These are phyloP conservation scores for Phocoena sinus DNA, from an alignment of 2,113 vertebrate genomes.

Conservation along the genomic window DNA sequence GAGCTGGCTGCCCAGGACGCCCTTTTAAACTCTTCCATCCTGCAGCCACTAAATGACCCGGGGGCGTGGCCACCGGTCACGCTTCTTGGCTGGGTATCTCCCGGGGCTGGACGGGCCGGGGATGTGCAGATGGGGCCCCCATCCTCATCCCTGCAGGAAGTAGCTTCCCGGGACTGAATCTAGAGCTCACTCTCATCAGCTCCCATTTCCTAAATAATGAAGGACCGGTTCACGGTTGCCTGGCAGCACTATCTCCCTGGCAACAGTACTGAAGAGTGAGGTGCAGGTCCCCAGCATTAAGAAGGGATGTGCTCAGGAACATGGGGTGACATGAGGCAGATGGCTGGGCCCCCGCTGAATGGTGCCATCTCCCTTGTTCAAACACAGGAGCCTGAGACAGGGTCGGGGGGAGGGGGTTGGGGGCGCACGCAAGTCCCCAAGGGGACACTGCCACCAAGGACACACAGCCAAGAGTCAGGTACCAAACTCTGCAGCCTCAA, in stretches of 20 bases:
- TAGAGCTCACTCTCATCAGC: not conserved
- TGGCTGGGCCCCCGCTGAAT: not conserved
- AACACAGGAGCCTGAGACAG: not conserved
- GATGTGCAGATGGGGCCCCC: not conserved
- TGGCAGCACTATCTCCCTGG: conserved; percentile 51
- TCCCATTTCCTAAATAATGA: conserved; percentile 25
- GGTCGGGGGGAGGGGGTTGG: not conserved
- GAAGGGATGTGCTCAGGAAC: not conserved
- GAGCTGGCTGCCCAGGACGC: not conserved
- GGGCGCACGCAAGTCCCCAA: rapidly evolving
- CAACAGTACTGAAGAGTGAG: not conserved
- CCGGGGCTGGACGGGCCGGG: not conserved
- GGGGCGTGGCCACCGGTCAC: not conserved
- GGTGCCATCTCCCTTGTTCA: not conserved
- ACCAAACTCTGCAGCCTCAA: not conserved
- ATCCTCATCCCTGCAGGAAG: not conserved
- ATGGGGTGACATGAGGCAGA: not conserved
- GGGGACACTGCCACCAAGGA: not conserved
- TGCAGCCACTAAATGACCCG: not conserved
- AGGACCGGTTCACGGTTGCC: conserved; percentile 41
- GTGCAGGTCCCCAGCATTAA: not conserved
- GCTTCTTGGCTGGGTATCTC: not conserved
- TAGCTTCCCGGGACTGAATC: not conserved
- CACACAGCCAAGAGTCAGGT: not conserved
- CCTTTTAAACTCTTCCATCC: not conserved